A percentile compares a stretch with the other conserved stretches of the same genome.
These are phyloP conservation scores for Lasioglossum morio DNA, from an alignment of 2,888 invertebrate species.

Conservation along the genomic window DNA sequence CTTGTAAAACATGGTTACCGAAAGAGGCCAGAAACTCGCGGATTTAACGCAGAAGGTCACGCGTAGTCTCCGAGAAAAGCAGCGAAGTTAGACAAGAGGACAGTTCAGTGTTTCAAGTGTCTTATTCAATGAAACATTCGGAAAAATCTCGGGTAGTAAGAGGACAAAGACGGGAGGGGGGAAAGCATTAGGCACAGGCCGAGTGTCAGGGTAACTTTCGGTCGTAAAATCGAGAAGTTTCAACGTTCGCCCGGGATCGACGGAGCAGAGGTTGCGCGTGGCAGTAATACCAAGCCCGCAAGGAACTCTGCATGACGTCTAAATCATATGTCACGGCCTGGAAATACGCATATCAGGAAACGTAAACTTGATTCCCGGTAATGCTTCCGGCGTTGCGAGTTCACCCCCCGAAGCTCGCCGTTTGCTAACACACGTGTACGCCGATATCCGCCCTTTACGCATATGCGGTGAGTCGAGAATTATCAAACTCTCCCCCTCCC, in stretches of 20 bases:
- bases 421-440: constrained; percentile 17
- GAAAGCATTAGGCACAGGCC: not conserved
- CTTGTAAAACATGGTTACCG: not conserved
- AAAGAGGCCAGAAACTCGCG: not conserved
- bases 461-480: not conserved
- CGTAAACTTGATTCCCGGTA: constrained; percentile 67
- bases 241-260: not conserved
- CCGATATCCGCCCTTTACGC: constrained; percentile 35
- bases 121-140: not conserved
- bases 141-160: not conserved
- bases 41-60: not conserved
- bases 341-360: constrained; percentile 68
- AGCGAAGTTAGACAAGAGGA: not conserved
- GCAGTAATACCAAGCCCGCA: constrained; percentile 42
- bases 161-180: not conserved
- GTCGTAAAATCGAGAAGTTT: constrained; percentile 37
- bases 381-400: constrained; percentile 65
- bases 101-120: not conserved
- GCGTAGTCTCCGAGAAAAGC: not conserved
- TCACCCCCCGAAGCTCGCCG: constrained; percentile 29
- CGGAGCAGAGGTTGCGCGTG: constrained; percentile 37
- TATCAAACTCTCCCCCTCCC: not conserved
- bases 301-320: constrained; percentile 45
- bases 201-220: constrained; percentile 1
- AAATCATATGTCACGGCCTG: constrained; percentile 60